Percentiles rank a stretch among this genome's conserved stretches.
These are phyloP conservation scores for Glossosoma conforme DNA, from an alignment of 1,140 invertebrate species.

Conservation along the genomic window DNA sequence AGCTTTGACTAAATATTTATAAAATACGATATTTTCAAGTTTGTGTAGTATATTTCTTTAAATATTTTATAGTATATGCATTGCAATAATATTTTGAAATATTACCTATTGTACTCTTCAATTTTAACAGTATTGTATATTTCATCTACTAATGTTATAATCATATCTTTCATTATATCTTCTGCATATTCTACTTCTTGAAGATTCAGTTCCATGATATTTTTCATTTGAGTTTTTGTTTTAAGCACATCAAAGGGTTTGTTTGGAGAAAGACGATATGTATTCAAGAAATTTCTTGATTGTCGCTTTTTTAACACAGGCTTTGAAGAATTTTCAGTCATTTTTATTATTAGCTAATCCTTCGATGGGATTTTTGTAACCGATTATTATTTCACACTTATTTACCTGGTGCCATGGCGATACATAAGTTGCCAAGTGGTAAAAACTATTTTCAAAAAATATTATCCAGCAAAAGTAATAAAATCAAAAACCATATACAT, in stretches of 20 bases:
- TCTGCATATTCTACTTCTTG: constrained; percentile 46
- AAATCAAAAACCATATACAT: no score
- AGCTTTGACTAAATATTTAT: constrained; percentile 20
- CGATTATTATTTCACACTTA: no score
- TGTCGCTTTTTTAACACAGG: constrained; percentile 33
- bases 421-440: no score
- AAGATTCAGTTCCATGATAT: constrained; percentile 40
- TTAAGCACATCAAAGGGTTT: constrained; percentile 40
- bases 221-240: constrained; percentile 39
- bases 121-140: constrained; percentile 43
- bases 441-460: not conserved
- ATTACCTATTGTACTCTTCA: constrained; percentile 47
- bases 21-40: not conserved
- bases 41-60: not conserved
- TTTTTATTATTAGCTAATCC: not conserved
- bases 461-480: constrained; percentile 6
- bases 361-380: not conserved
- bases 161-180: constrained; percentile 41
- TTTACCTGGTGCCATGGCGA: no score
- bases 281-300: constrained; percentile 44
- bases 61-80: constrained; percentile 35
- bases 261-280: constrained; percentile 42
- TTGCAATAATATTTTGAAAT: constrained; percentile 33
- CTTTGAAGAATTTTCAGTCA: constrained; percentile 10
- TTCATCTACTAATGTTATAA: constrained; percentile 38